phyloP scores from a whole-genome alignment of 35 echinoderm and acorn worm species.

The Diadema setosum region DNA sequence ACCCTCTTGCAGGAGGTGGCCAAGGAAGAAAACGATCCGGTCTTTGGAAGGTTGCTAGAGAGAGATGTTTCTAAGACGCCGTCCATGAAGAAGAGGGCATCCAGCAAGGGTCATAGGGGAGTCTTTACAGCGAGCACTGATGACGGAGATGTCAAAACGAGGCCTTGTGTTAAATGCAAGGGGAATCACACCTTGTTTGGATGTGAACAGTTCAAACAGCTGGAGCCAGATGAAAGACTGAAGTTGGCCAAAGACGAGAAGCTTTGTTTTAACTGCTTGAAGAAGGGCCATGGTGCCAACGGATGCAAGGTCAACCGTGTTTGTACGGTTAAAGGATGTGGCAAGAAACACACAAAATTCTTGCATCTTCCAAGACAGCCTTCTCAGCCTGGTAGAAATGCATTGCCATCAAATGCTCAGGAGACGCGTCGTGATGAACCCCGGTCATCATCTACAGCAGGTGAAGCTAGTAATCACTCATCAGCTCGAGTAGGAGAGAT shows the following conservation, averaged over 20 bases:
- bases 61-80: background rate
- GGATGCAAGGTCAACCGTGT: slow-evolving; percentile 18
- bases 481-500: background rate
- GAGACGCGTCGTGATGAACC: background rate
- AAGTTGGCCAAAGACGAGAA: background rate
- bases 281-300: background rate
- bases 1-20: background rate
- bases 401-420: background rate
- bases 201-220: no score
- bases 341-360: slow-evolving; percentile 49
- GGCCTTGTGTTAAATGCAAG: background rate
- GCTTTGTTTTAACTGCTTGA: slow-evolving; percentile 51
- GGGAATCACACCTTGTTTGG: no score
- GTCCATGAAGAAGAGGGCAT: background rate
- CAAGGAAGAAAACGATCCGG: background rate
- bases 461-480: background rate
- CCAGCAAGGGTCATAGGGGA: background rate
- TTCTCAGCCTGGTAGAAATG: background rate
- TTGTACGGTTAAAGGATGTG: slow-evolving; percentile 21
- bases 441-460: background rate
- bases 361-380: background rate
- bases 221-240: background rate
- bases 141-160: no score
- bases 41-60: background rate
- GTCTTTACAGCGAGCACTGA: background rate